Conservation (phyloP, 1,140 invertebrate genomes). For the Orius laevigatus region DNA sequence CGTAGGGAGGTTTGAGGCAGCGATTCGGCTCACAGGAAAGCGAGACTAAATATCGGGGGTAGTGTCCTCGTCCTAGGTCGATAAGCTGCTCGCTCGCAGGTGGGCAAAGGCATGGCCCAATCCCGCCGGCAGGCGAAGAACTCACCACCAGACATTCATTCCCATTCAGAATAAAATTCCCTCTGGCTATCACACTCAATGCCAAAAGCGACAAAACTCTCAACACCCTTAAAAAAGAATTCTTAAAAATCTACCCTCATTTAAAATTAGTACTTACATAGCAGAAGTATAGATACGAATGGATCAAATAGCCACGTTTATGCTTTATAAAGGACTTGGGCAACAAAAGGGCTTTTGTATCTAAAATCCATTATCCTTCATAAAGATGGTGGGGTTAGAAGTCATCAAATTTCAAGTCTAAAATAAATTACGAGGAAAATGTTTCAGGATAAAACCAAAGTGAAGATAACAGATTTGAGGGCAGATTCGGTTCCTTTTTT, state of each 20-base stretch:
- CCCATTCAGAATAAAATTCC: neutral
- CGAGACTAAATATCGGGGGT: slow-evolving; percentile 2
- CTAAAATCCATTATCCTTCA: neutral
- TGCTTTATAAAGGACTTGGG: neutral
- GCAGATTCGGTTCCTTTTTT: neutral
- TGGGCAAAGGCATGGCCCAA: neutral
- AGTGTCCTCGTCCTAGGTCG: slow-evolving; percentile 8
- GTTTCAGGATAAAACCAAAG: slow-evolving; percentile 2
- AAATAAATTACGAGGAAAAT: neutral
- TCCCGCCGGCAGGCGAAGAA: neutral
- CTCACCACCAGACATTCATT: neutral
- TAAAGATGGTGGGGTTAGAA: neutral
- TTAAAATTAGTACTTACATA: neutral
- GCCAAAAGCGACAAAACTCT: neutral
- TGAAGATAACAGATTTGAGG: neutral
- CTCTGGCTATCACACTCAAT: neutral
- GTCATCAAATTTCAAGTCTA: neutral
- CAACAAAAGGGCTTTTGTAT: neutral
- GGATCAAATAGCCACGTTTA: neutral
- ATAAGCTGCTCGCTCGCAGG: neutral
- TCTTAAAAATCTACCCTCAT: neutral
- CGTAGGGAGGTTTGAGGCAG: neutral
- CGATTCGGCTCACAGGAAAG: neutral
- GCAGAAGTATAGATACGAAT: neutral
- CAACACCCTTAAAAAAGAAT: neutral